Conservation (phyloP, 2,888 invertebrate species). For the Lasioglossum morio region DNA sequence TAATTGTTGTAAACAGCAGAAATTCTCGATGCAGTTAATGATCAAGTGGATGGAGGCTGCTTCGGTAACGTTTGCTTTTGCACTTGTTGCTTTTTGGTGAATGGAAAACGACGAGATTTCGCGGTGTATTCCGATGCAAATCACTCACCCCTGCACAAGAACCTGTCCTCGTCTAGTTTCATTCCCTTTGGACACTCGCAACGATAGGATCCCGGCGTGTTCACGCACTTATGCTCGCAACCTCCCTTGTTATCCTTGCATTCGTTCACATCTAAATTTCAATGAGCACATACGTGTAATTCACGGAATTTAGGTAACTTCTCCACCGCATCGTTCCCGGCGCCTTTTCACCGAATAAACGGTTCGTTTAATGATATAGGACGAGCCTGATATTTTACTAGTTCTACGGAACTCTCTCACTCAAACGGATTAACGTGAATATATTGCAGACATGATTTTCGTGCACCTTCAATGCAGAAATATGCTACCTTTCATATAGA, state of each 20-base stretch:
- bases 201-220: conserved; percentile 88
- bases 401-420: neutral
- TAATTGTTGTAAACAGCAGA: neutral
- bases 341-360: neutral
- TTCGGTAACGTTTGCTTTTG: conserved; percentile 3
- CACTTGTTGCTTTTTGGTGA: conserved; percentile 42
- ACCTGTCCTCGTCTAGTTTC: conserved; percentile 76
- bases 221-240: conserved; percentile 87
- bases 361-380: conserved; percentile 1
- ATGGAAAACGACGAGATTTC: neutral
- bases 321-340: neutral
- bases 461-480: neutral
- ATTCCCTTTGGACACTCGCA: conserved; percentile 83
- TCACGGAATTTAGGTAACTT: conserved; percentile 33
- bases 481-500: neutral
- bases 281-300: conserved; percentile 38
- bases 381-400: neutral
- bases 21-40: neutral
- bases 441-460: neutral
- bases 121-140: conserved; percentile 26
- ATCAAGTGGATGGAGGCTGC: neutral
- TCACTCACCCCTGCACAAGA: conserved; percentile 78
- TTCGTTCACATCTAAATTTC: conserved; percentile 76
- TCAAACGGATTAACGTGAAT: neutral
- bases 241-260: conserved; percentile 77